phyloP scores from a whole-genome alignment of 2,888 invertebrate species.

The Trilocha varians region DNA sequence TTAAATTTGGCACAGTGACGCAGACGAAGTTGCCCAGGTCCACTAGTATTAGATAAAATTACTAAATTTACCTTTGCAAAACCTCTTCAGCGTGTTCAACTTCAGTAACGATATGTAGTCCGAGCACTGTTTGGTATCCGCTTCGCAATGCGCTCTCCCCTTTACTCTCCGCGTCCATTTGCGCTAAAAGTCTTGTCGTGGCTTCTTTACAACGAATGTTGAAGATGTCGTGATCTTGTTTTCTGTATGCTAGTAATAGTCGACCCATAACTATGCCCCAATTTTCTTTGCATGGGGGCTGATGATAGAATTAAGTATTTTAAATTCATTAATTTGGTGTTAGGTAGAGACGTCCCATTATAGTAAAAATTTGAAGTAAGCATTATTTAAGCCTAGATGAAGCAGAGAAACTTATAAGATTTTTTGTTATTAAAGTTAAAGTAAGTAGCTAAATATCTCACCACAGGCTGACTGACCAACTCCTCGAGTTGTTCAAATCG shows the following conservation, averaged over 20 bases:
- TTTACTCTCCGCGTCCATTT: conserved; percentile 53
- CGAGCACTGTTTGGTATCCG: conserved; percentile 58
- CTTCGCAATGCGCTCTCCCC: conserved; percentile 56
- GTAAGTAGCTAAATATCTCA: conserved; percentile 29
- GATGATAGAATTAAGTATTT: conserved; percentile 1
- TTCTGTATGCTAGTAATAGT: conserved; percentile 75
- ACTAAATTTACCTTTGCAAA: conserved; percentile 36
- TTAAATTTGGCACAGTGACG: no score
- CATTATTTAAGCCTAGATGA: no score
- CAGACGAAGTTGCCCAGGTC: no score
- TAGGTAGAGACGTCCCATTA: no score
- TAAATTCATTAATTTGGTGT: not conserved
- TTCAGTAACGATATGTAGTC: conserved; percentile 59
- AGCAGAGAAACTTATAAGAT: no score
- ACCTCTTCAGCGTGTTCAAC: conserved; percentile 49
- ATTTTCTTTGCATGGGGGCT: conserved; percentile 64
- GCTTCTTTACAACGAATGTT: conserved; percentile 51
- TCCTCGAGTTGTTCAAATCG: conserved; percentile 85
- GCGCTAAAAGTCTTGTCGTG: conserved; percentile 36
- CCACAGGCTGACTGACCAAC: conserved; percentile 68
- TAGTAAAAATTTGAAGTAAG: no score
- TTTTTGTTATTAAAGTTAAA: no score
- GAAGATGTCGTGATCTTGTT: conserved; percentile 43
- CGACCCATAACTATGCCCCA: conserved; percentile 86
- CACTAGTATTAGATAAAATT: no score